Base-by-base conservation (phyloP, 2,113 vertebrate species). In the Macrotus californicus region DNA sequence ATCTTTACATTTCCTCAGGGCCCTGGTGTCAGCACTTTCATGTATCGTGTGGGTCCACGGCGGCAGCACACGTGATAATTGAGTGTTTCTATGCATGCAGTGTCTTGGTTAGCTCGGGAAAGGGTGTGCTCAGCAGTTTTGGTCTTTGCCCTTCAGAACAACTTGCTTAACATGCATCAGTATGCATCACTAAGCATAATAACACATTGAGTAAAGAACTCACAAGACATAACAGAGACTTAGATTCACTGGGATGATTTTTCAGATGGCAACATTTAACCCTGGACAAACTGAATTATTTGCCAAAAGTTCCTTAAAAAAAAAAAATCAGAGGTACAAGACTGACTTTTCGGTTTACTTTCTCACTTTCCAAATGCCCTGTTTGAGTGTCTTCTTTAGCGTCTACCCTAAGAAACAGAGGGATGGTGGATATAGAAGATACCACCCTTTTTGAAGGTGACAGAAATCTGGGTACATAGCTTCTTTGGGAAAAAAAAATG, bases 101-200 rank as follows among this genome's bases (percentile, higher is more conserved):
- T 16, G 87, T 56, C 69, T 82, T 52, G 41, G 39, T 46, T 12
- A 46, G n/a, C 91, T 81, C 56, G 6, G 48, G 21, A 84, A 87
- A 94, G 64, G 59, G 21, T 86, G 3, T 31, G n/a, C 34, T 95
- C 84, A 85, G 94, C 93, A 85, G 1, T 91, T 90, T 72, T 75
- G 77, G 66, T 73, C 54, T 77, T 76, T 56, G 84, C 67, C 72
- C 16, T 81, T 24, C 61, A 64, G n/a, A 96, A 56, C 48, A 76
- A 21, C 82, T 67, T 87, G 80, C 54, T 76, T 72, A 59, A 84
- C 11, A 4, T 19, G 36, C 83, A 21, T 85, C 92, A 11, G 29
- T 80, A 64, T 92, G 59, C 75, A 66, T 92, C 81, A 92, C 84
- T 96, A 92, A 79, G n/a, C 69, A 72, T 50, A 90, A 84, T 22